Percentiles rank a stretch among this genome's conserved stretches.
Evolutionary conservation across 2,888 invertebrate species (phyloP).

Genomic region (Tillus elongatus): DNA sequence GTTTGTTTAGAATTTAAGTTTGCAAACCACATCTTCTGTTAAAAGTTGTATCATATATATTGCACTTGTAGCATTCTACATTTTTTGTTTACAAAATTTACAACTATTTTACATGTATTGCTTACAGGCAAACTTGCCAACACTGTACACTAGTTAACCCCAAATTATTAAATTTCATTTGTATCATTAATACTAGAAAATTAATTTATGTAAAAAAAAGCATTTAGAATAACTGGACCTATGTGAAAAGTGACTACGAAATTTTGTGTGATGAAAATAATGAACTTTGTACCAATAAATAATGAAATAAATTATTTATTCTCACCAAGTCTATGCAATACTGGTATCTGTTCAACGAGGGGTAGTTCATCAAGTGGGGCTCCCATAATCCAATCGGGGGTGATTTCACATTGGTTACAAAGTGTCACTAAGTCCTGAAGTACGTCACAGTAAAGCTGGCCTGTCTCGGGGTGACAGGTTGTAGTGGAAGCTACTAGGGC

Average conservation of each 20-base stretch:
- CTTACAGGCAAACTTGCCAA: no score
- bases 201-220: no score
- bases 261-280: not conserved
- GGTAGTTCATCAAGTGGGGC: conserved; percentile 69
- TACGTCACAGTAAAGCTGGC: conserved; percentile 50
- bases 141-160: no score
- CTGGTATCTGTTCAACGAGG: conserved; percentile 74
- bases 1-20: no score
- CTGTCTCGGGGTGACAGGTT: conserved; percentile 32
- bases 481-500: conserved; percentile 45
- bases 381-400: conserved; percentile 59
- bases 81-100: no score
- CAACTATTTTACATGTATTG: no score
- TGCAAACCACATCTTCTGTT: no score
- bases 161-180: no score
- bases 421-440: conserved; percentile 60
- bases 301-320: conserved; percentile 4
- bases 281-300: not conserved
- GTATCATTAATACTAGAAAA: no score
- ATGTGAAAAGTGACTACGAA: not conserved
- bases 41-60: no score
- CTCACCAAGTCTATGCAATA: conserved; percentile 58
- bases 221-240: no score
- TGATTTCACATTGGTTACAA: conserved; percentile 68
- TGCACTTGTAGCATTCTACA: no score